Percentiles rank a stretch among this genome's conserved stretches.
Evolutionary conservation across 2,113 vertebrate genomes (phyloP).

Genomic region (Empidonax traillii): DNA sequence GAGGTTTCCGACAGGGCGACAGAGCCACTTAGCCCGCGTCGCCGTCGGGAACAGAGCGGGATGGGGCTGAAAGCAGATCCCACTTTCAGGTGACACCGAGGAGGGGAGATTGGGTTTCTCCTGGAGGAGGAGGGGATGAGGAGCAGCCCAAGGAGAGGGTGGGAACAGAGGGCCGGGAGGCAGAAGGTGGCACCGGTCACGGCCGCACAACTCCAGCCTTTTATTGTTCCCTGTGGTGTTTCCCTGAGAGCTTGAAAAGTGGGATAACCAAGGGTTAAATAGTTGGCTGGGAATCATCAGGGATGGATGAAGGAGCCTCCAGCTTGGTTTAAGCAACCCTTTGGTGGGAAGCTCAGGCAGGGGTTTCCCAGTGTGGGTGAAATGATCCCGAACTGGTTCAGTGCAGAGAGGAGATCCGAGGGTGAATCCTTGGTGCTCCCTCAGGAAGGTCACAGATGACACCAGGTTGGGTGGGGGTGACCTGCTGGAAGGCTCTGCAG

Average conservation of each 20-base stretch:
- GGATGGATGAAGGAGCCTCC: not conserved
- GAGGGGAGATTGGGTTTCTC: conserved; percentile 47
- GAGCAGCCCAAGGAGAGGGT: conserved; percentile 15
- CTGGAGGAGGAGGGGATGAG: not conserved
- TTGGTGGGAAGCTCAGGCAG: not conserved
- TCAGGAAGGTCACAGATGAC: not conserved
- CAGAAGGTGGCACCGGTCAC: accelerated
- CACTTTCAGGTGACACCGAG: conserved; percentile 50
- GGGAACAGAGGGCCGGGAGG: not conserved
- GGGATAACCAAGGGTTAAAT: not conserved
- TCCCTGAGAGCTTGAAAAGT: not conserved
- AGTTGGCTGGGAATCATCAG: not conserved
- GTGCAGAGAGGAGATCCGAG: not conserved
- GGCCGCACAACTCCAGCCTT: accelerated
- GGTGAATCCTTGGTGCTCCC: not conserved
- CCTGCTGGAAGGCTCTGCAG: not conserved
- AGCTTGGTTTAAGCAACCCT: not conserved
- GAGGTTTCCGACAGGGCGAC: not conserved
- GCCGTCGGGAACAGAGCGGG: not conserved
- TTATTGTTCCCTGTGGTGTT: not conserved
- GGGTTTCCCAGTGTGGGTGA: accelerated
- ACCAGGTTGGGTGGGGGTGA: accelerated
- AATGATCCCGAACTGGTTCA: not conserved
- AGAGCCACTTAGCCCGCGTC: not conserved
- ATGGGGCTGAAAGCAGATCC: conserved; percentile 55